phyloP scores from a whole-genome alignment of 30 jellyfish, hydroid and myxozoan genomes.

The Aurelia sp. region DNA sequence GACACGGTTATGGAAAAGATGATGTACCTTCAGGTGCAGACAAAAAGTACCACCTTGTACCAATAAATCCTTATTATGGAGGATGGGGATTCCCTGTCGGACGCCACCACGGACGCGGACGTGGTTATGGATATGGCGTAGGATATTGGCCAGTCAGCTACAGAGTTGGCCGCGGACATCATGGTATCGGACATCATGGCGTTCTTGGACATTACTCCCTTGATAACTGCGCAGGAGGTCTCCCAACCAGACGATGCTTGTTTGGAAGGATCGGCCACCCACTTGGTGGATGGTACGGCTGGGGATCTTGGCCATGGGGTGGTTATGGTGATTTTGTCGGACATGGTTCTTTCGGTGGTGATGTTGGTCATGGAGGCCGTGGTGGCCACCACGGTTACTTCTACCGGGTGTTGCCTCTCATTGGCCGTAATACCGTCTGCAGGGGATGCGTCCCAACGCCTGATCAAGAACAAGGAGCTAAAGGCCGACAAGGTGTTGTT shows the following conservation, averaged over 20 bases:
- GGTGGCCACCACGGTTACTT: constrained; percentile 61
- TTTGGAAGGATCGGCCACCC: constrained; percentile 76
- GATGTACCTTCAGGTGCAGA: constrained; percentile 59
- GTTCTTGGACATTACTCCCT: constrained; percentile 61
- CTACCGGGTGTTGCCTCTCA: constrained; percentile 28
- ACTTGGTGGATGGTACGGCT: constrained; percentile 96
- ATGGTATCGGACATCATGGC: constrained; percentile 74
- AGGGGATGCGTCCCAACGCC: constrained; percentile 69
- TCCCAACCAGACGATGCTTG: constrained; percentile 54
- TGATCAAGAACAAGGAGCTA: constrained; percentile 51
- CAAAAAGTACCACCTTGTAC: constrained; percentile 63
- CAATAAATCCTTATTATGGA: constrained; percentile 62
- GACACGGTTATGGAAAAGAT: constrained; percentile 70
- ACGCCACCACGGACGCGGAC: constrained; percentile 47
- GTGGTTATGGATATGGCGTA: constrained; percentile 31
- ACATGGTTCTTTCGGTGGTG: constrained; percentile 76
- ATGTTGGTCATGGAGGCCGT: constrained; percentile 64
- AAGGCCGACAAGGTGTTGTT: constrained; percentile 91
- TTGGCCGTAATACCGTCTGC: constrained; percentile 11
- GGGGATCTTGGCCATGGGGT: constrained; percentile 99
- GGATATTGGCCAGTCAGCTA: constrained; percentile 76
- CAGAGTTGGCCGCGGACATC: constrained; percentile 70
- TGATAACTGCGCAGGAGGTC: constrained; percentile 67
- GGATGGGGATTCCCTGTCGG: constrained; percentile 62
- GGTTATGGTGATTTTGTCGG: constrained; percentile 93